A percentile compares a stretch with the other conserved stretches of the same genome.
These are phyloP conservation scores for Solenopsis fugax DNA, from an alignment of 1,140 invertebrate species.

Conservation along the genomic window DNA sequence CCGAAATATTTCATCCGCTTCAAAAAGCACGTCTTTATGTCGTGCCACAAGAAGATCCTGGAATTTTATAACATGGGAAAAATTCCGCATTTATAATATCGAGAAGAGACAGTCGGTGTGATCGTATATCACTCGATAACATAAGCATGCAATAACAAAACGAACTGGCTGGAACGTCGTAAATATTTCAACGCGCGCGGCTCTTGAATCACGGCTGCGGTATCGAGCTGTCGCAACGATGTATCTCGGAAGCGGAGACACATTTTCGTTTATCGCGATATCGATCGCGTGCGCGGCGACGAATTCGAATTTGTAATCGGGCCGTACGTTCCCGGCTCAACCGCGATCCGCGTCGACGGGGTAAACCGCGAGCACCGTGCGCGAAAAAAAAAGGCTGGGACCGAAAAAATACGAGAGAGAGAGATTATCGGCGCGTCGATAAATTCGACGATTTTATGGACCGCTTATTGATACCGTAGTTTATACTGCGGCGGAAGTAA, in stretches of 20 bases:
- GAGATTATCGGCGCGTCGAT: conserved; percentile 25
- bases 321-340: conserved; percentile 16
- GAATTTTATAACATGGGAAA: background rate
- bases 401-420: background rate
- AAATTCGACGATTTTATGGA: conserved; percentile 57
- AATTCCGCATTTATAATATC: conserved; percentile 8
- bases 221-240: conserved; percentile 48
- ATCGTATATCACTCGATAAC: conserved; percentile 19
- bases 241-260: conserved; percentile 27
- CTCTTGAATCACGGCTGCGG: conserved; percentile 45
- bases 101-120: background rate
- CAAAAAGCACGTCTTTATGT: background rate
- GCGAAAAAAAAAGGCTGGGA: background rate
- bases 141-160: conserved; percentile 50
- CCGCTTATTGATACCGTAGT: conserved; percentile 46
- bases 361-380: background rate
- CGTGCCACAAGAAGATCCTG: background rate
- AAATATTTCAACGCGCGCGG: conserved; percentile 45
- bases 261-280: conserved; percentile 58
- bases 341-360: background rate
- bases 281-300: background rate
- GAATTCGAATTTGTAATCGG: conserved; percentile 53
- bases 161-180: conserved; percentile 22
- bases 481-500: conserved; percentile 9
- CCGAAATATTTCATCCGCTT: background rate